Evolutionary conservation across 2,888 invertebrate species (phyloP).

Genomic region (Nipponacmea schrenckii): DNA sequence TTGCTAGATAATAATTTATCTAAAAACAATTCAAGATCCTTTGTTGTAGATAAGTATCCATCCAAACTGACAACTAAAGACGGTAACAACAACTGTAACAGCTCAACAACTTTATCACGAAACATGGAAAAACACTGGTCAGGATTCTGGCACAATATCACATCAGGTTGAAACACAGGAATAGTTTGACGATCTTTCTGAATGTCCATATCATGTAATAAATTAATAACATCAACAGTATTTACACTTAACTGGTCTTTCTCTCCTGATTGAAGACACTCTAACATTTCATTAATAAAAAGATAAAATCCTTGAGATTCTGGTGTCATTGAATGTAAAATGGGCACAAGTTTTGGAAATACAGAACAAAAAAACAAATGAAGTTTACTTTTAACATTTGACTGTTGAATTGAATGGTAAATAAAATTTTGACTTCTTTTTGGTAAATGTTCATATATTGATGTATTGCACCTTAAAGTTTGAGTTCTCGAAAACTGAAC

Average conservation of each 20-base stretch:
- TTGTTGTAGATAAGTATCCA: neutral
- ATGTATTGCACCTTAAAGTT: neutral
- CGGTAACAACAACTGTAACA: slow-evolving; percentile 1
- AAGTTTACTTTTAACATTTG: neutral
- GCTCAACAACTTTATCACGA: slow-evolving; percentile 1
- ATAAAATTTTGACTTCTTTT: neutral
- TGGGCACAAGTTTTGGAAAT: neutral
- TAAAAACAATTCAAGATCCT: neutral
- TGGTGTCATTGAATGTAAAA: neutral
- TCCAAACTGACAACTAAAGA: neutral
- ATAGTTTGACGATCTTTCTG: neutral
- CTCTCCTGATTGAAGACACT: neutral
- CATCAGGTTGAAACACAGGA: neutral
- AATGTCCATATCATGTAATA: neutral
- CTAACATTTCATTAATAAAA: neutral
- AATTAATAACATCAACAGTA: neutral
- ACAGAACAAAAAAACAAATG: neutral
- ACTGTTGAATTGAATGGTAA: neutral
- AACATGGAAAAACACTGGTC: neutral
- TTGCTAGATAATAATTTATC: neutral
- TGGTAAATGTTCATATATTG: neutral
- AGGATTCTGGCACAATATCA: neutral
- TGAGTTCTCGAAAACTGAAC: neutral
- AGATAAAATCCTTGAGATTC: neutral
- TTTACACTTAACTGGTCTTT: neutral